Evolutionary conservation across 2,888 invertebrate species (phyloP).

Genomic region (Amblyjoppa proteus): DNA sequence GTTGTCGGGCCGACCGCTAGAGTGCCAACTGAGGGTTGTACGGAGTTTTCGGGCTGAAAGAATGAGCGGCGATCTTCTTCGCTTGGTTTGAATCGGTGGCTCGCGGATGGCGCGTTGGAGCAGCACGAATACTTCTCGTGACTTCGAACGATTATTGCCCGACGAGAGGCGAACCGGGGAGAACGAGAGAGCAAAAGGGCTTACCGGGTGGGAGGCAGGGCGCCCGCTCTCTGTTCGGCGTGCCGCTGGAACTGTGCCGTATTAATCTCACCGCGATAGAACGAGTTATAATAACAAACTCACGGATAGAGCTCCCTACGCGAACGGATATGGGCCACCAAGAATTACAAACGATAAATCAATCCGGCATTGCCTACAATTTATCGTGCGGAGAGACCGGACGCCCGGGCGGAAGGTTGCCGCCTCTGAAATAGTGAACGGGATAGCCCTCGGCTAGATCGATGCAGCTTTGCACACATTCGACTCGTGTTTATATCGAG

Average conservation of each 20-base stretch:
- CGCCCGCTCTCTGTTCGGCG: slow-evolving; percentile 58
- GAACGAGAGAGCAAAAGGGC: not conserved
- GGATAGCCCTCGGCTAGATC: slow-evolving; percentile 36
- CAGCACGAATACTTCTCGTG: slow-evolving; percentile 69
- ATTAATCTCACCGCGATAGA: slow-evolving; percentile 70
- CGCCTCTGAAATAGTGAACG: slow-evolving; percentile 30
- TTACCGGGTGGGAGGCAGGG: slow-evolving; percentile 26
- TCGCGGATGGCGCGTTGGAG: slow-evolving; percentile 38
- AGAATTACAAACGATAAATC: slow-evolving; percentile 71
- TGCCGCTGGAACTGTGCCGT: slow-evolving; percentile 68
- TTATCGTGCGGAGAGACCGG: slow-evolving; percentile 55
- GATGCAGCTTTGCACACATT: slow-evolving; percentile 23
- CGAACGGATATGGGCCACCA: slow-evolving; percentile 68
- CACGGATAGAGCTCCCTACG: slow-evolving; percentile 52
- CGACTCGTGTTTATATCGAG: not conserved
- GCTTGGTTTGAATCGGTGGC: slow-evolving; percentile 57
- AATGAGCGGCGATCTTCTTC: slow-evolving; percentile 56
- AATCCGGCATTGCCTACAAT: slow-evolving; percentile 68
- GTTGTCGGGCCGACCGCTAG: slow-evolving; percentile 10
- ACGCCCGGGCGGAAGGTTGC: slow-evolving; percentile 31
- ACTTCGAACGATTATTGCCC: slow-evolving; percentile 69
- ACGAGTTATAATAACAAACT: slow-evolving; percentile 67
- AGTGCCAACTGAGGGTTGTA: not conserved
- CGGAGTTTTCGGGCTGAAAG: slow-evolving; percentile 17
- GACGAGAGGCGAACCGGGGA: slow-evolving; percentile 13